Evolutionary conservation across 2,888 invertebrate genomes (phyloP).

Genomic region (Nymphalis c-album): DNA sequence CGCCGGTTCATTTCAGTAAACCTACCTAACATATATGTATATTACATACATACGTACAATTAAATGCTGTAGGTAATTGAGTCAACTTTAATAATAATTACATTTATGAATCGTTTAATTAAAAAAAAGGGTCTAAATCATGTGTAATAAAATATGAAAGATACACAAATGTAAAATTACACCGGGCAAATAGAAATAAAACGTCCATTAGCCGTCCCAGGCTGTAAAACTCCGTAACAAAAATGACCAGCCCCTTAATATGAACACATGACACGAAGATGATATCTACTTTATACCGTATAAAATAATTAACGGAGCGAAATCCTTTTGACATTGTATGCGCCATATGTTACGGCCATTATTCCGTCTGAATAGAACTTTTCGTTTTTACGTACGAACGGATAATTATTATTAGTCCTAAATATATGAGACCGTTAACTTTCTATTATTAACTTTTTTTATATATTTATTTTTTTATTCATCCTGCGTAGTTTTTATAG

Average conservation of each 20-base stretch:
- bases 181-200: slow-evolving; percentile 19
- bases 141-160: neutral
- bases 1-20: too few species aligned
- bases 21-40: too few species aligned
- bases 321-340: slow-evolving; percentile 29
- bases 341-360: slow-evolving; percentile 66
- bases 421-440: slow-evolving; percentile 54
- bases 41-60: too few species aligned
- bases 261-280: slow-evolving; percentile 30
- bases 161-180: slow-evolving; percentile 3
- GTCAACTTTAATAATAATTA: too few species aligned
- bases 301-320: slow-evolving; percentile 33
- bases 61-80: too few species aligned
- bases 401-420: slow-evolving; percentile 62
- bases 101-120: neutral
- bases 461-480: slow-evolving; percentile 16
- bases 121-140: neutral
- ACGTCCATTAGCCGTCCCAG: slow-evolving; percentile 4
- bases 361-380: slow-evolving; percentile 56
- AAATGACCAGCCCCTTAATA: slow-evolving; percentile 24
- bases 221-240: slow-evolving; percentile 21
- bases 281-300: slow-evolving; percentile 32
- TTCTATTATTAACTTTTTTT: slow-evolving; percentile 42
- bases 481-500: neutral
- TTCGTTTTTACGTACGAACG: slow-evolving; percentile 57